Percentiles rank a stretch among this genome's conserved stretches.
Evolutionary conservation across 2,797 vertebrate species (phyloP).

Genomic region (Pangasius djambal): DNA sequence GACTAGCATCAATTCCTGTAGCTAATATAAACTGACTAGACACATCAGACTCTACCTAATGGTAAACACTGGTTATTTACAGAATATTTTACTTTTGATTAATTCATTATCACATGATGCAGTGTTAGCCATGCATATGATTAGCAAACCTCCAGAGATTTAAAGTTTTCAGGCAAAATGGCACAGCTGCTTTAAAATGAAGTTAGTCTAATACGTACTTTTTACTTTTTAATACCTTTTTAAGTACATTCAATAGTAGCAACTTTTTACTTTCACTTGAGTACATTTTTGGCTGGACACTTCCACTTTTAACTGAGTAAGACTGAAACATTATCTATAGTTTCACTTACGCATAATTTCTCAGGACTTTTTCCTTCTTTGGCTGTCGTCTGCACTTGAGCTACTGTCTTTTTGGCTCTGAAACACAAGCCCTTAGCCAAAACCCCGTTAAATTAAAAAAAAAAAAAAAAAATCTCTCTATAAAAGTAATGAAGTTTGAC

Average conservation of each 20-base stretch:
- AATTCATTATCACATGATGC: background rate
- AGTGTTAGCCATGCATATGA: background rate
- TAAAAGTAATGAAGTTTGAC: constrained; percentile 1
- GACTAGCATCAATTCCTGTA: too few species aligned
- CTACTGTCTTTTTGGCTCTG: background rate
- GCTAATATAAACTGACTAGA: background rate
- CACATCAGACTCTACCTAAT: background rate
- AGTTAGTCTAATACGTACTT: background rate
- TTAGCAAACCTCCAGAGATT: background rate
- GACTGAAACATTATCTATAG: background rate
- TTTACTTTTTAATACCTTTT: background rate
- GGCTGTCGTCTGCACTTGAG: too few species aligned
- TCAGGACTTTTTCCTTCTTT: background rate
- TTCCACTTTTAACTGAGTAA: background rate
- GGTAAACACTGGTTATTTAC: background rate
- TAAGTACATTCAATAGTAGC: background rate
- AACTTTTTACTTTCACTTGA: background rate
- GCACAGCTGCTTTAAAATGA: background rate
- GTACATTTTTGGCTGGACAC: background rate
- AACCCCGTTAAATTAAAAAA: background rate
- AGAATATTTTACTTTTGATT: background rate
- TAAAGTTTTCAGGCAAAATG: background rate
- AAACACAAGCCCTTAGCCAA: background rate
- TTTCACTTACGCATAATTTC: background rate
- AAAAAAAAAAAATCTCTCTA: background rate